Percentiles rank a stretch among this genome's conserved stretches.
These are phyloP conservation scores for Drosophila tripunctata DNA, from an alignment of 2,888 invertebrate species.

Conservation along the genomic window DNA sequence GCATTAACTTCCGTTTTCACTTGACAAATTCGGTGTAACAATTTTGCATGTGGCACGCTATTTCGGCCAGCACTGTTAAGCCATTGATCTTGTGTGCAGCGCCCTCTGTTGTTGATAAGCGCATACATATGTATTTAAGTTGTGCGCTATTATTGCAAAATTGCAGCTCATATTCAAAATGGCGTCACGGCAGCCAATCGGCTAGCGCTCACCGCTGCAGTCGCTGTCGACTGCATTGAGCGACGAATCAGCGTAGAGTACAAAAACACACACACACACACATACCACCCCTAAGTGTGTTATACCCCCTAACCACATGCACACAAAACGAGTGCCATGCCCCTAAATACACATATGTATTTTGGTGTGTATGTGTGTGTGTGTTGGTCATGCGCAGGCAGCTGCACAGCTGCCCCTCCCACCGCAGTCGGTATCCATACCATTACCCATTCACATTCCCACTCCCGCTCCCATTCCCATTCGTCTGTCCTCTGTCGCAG, in stretches of 20 bases:
- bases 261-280: background rate
- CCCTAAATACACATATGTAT: slow-evolving; percentile 35
- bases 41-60: slow-evolving; percentile 1
- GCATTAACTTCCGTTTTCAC: slow-evolving; percentile 49
- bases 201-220: slow-evolving; percentile 46
- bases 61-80: background rate
- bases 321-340: slow-evolving; percentile 38
- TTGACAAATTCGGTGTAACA: slow-evolving; percentile 10
- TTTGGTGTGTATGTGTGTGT: slow-evolving; percentile 37
- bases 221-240: slow-evolving; percentile 57
- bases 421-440: slow-evolving; percentile 32
- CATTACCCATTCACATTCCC: slow-evolving; percentile 27
- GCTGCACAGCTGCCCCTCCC: slow-evolving; percentile 29
- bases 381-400: slow-evolving; percentile 78
- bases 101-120: slow-evolving; percentile 28
- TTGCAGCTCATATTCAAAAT: slow-evolving; percentile 43
- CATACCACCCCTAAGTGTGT: slow-evolving; percentile 40
- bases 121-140: too few species aligned
- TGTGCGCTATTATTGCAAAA: too few species aligned
- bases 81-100: slow-evolving; percentile 48
- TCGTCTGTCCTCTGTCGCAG: slow-evolving; percentile 38
- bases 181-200: slow-evolving; percentile 65
- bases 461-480: slow-evolving; percentile 21
- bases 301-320: slow-evolving; percentile 19
- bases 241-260: slow-evolving; percentile 63